Percentiles rank a stretch among this genome's conserved stretches.
Evolutionary conservation across 1,140 invertebrate species (phyloP).

Genomic region (Drosophila oshimai): DNA sequence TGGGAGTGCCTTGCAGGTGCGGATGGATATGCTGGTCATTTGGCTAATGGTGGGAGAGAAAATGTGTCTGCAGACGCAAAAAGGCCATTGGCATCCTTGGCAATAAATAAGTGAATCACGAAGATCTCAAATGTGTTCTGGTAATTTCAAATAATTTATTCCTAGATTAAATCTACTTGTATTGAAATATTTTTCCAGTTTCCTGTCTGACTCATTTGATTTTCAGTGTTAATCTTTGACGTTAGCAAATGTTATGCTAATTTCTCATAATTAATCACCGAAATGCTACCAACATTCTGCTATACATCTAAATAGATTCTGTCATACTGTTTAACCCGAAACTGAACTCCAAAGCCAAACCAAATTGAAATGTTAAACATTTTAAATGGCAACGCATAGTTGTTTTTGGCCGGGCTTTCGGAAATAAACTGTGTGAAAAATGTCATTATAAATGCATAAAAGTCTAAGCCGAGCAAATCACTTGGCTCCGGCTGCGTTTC

Average conservation of each 20-base stretch:
- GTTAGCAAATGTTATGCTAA: conserved; percentile 31
- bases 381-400: conserved; percentile 34
- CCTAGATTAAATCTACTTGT: not conserved
- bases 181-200: conserved; percentile 3
- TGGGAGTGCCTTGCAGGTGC: conserved; percentile 59
- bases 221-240: conserved; percentile 10
- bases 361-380: conserved; percentile 66
- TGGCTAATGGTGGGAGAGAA: conserved; percentile 50
- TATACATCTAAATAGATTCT: conserved; percentile 17
- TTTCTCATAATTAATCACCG: conserved; percentile 30
- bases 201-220: conserved; percentile 25
- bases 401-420: conserved; percentile 7
- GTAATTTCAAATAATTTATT: not conserved
- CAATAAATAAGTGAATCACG: not conserved
- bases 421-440: conserved; percentile 72
- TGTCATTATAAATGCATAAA: conserved; percentile 64
- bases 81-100: conserved; percentile 23
- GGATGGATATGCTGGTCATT: conserved; percentile 43
- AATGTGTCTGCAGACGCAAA: conserved; percentile 1
- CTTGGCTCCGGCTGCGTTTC: conserved; percentile 40
- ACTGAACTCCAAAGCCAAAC: conserved; percentile 11
- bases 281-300: conserved; percentile 12
- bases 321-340: not conserved
- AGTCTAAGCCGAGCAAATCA: conserved; percentile 16
- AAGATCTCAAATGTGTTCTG: not conserved